Evolutionary conservation across 2,113 vertebrate species (phyloP).

Genomic region (Hipposideros armiger): DNA sequence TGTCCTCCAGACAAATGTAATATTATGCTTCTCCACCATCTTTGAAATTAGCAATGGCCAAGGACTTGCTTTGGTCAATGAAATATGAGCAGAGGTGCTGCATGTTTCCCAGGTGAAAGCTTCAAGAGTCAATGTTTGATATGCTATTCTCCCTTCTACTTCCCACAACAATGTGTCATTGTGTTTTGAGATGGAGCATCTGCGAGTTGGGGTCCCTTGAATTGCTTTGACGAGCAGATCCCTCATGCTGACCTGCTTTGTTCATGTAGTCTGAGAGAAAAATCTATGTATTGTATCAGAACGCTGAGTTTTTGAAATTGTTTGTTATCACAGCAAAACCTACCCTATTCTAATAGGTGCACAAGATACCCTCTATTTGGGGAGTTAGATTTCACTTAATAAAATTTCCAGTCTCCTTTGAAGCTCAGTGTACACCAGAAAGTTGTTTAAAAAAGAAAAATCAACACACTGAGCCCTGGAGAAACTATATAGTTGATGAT

Average conservation of each 20-base stretch:
- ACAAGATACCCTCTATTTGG: neutral
- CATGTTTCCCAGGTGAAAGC: neutral
- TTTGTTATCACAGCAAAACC: neutral
- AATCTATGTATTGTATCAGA: neutral
- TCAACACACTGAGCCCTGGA: neutral
- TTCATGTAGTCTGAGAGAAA: neutral
- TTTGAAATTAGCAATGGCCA: neutral
- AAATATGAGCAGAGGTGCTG: neutral
- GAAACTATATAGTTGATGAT: conserved; percentile 1
- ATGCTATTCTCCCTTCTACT: neutral
- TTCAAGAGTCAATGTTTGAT: neutral
- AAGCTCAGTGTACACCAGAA: neutral
- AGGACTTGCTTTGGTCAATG: neutral
- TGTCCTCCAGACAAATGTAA: neutral
- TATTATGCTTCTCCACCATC: neutral
- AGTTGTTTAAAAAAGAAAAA: neutral
- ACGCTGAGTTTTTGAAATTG: neutral
- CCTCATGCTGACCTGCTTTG: neutral
- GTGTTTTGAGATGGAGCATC: neutral
- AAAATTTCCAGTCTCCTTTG: neutral
- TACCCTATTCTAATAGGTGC: neutral
- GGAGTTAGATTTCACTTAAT: neutral
- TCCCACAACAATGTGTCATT: neutral
- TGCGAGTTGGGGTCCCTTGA: neutral
- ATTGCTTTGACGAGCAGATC: neutral